Percentiles rank a stretch among this genome's conserved stretches.
Conservation (phyloP, 2,113 vertebrate species). For the Alligator sinensis region DNA sequence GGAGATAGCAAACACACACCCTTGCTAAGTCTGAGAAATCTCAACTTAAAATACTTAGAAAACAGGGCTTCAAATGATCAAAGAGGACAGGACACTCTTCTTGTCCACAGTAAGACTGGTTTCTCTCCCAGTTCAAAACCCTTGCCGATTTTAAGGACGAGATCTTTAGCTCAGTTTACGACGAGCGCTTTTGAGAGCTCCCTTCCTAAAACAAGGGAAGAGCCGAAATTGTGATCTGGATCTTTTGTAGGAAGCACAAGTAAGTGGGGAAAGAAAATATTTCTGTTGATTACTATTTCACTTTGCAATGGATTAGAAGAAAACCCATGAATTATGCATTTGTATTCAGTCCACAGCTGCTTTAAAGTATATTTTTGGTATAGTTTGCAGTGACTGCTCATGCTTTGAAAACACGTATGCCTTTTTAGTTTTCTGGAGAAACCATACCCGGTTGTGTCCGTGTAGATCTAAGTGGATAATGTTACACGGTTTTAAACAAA, state of each 20-base stretch:
- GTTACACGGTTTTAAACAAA: neutral
- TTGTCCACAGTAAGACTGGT: slow-evolving; percentile 2
- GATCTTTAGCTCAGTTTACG: slow-evolving; percentile 18
- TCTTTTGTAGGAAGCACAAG: slow-evolving; percentile 18
- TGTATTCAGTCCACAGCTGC: slow-evolving; percentile 16
- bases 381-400: neutral
- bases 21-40: neutral
- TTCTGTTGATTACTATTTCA: slow-evolving; percentile 66
- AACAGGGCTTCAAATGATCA: neutral
- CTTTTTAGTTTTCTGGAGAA: neutral
- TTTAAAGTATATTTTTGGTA: slow-evolving; percentile 46
- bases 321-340: slow-evolving; percentile 50
- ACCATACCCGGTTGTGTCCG: neutral
- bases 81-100: neutral
- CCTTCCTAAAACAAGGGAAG: slow-evolving; percentile 5
- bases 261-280: slow-evolving; percentile 31
- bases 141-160: neutral
- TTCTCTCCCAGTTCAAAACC: slow-evolving; percentile 1
- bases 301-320: slow-evolving; percentile 61
- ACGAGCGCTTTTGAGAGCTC: neutral
- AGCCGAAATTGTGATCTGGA: neutral
- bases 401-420: slow-evolving; percentile 13
- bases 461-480: neutral
- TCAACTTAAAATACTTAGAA: neutral
- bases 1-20: neutral